Percentiles rank a stretch among this genome's conserved stretches.
phyloP scores from a whole-genome alignment of 2,113 vertebrate species.

The Psilopsiagon aymara region DNA sequence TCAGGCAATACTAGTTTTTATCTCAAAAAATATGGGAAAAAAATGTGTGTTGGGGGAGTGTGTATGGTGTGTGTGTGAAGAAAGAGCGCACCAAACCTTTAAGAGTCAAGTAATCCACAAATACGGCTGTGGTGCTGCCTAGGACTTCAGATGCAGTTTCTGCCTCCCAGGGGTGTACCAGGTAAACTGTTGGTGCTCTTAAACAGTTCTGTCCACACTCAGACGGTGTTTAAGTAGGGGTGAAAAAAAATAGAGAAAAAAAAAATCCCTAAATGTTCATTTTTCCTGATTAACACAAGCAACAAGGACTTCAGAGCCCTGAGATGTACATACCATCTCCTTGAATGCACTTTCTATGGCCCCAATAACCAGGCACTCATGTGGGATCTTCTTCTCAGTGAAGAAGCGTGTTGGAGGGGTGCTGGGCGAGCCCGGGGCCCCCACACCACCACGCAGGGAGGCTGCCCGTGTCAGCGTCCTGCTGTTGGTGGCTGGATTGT shows the following conservation, averaged over 20 bases:
- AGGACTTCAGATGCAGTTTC: background rate
- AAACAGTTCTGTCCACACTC: background rate
- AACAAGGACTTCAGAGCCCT: background rate
- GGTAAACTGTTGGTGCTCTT: background rate
- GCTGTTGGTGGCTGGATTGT: conserved; percentile 73
- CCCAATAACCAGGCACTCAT: conserved; percentile 92
- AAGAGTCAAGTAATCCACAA: background rate
- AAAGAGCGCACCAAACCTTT: background rate
- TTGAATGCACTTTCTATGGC: conserved; percentile 97
- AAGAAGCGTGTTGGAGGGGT: conserved; percentile 90
- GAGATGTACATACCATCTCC: conserved; percentile 87
- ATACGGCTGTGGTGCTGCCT: fast-evolving
- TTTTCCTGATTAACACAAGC: background rate
- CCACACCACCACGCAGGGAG: conserved; percentile 87
- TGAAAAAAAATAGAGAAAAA: too few relatives aligned
- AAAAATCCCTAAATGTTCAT: background rate
- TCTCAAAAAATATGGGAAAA: background rate
- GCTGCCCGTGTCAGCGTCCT: conserved; percentile 88
- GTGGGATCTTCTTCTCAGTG: conserved; percentile 94
- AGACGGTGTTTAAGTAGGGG: background rate
- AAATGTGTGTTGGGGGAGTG: fast-evolving
- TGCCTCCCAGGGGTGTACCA: background rate
- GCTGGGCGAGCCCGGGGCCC: conserved; percentile 88
- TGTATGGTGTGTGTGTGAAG: background rate
- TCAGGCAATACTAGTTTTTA: background rate